These are phyloP conservation scores for Phaethon lepturus DNA, from an alignment of 2,113 vertebrate species.

Conservation along the genomic window DNA sequence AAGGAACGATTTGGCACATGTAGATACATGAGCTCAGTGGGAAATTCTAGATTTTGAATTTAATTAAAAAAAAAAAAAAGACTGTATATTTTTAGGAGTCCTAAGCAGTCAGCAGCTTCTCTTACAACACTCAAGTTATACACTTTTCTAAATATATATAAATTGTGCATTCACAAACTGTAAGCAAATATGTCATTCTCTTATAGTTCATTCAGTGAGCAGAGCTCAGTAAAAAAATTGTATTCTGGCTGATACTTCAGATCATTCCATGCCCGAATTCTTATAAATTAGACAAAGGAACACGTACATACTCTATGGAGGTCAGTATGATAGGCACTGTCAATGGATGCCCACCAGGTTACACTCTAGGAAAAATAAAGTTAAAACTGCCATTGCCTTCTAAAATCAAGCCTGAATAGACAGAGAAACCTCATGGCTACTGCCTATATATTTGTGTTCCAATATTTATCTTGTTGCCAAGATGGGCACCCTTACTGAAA, in stretches of 20 bases:
- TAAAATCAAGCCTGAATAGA: constrained; percentile 9
- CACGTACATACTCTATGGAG: background rate
- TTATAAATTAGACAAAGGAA: background rate
- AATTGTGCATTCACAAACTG: background rate
- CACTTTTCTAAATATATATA: background rate
- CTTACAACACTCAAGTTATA: background rate
- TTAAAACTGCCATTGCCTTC: constrained; percentile 21
- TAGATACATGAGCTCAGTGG: background rate
- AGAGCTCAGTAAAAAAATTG: background rate
- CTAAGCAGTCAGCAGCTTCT: background rate
- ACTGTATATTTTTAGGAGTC: background rate
- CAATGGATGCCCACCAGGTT: background rate
- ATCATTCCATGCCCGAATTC: background rate
- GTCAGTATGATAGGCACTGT: background rate
- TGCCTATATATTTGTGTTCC: background rate
- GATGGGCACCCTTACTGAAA: background rate
- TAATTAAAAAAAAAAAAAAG: background rate
- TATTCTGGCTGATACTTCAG: background rate
- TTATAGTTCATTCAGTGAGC: background rate
- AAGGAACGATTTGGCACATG: background rate
- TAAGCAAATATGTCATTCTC: background rate
- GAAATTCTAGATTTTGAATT: background rate
- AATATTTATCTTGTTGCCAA: background rate
- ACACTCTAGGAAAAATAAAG: constrained; percentile 9
- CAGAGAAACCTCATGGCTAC: background rate